Evolutionary conservation across 2,113 vertebrate genomes (phyloP), one percentile per base, ranked within the genome.

Genomic region (Bujurquina vittata): DNA sequence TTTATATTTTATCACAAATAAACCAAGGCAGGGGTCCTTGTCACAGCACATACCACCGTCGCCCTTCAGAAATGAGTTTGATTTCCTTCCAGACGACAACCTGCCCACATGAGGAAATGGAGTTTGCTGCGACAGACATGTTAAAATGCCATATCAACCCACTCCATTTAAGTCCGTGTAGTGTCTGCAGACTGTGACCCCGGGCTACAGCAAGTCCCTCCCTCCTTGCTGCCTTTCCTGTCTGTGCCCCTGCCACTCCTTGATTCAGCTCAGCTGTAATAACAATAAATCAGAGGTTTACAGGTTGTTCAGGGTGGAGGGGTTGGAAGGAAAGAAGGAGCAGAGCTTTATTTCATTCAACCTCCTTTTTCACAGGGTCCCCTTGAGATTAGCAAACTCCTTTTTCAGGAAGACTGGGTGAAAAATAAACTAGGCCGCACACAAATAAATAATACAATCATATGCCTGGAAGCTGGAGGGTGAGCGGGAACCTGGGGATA

Each of bases 251-350:
- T 90, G 84, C 84, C 77, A 83, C 88, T 86, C 85, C 88, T 91
- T 89, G 77, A 92, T 91, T 90, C 79, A 72, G 73, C 90, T 91
- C 94, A 92, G 90, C 91, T 94, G 92, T 77, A 93, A 93, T 87
- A 93, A 93, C 91, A 94, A 91, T 85, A 91, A 93, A 85, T 89
- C 88, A 56, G 82, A 90, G 77, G 83, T 69, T 89, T 90, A 92
- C 91, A 92, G 88, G 79, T 93, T 92, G 87, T 90, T 88, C 83
- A 56, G 74, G 90, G 89, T 54, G 80, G 87, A 85, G 84, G 69
- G 80, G 35, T 86, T 78, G 65, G 49, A 73, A 40, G 60, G 72
- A 87, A 74, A 6, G 33, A 60, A 60, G 65, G 56, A 84, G 79
- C 26, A 29, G 0, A 20, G 58, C 55, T 80, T 79, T 73, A 79